Evolutionary conservation across 2,113 vertebrate genomes (phyloP).

Genomic region (Callithrix jacchus): DNA sequence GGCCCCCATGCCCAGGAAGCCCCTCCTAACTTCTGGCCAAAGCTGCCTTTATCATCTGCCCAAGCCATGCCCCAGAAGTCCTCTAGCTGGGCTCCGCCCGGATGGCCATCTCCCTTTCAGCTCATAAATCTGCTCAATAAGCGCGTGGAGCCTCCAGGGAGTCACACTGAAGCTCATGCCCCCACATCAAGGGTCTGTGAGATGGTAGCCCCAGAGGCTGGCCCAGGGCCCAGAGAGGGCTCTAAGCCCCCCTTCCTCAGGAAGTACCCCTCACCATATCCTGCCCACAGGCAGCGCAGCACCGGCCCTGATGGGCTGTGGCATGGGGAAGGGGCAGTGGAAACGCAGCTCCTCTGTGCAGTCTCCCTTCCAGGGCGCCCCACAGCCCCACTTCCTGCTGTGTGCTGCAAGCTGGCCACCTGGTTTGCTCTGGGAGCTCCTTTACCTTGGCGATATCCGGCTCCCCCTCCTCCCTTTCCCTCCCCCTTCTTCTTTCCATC

Average conservation of each 20-base stretch:
- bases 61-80: background rate
- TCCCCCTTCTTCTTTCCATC: too few relatives aligned
- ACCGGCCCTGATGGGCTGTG: background rate
- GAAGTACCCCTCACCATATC: rapidly evolving
- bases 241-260: background rate
- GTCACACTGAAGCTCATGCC: background rate
- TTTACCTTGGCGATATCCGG: too few relatives aligned
- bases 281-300: background rate
- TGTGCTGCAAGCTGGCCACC: rapidly evolving
- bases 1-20: rapidly evolving
- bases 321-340: background rate
- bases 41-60: background rate
- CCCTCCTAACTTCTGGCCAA: background rate
- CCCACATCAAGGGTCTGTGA: rapidly evolving
- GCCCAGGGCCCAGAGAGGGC: background rate
- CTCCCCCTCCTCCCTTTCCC: background rate
- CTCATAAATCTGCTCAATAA: rapidly evolving
- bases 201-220: background rate
- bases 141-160: background rate
- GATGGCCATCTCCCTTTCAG: background rate
- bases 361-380: background rate
- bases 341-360: background rate
- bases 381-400: background rate
- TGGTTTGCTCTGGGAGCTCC: background rate
- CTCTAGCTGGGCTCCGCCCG: background rate